These are phyloP conservation scores for Galaxias olidus DNA, from an alignment of 2,797 vertebrate species.

Conservation along the genomic window DNA sequence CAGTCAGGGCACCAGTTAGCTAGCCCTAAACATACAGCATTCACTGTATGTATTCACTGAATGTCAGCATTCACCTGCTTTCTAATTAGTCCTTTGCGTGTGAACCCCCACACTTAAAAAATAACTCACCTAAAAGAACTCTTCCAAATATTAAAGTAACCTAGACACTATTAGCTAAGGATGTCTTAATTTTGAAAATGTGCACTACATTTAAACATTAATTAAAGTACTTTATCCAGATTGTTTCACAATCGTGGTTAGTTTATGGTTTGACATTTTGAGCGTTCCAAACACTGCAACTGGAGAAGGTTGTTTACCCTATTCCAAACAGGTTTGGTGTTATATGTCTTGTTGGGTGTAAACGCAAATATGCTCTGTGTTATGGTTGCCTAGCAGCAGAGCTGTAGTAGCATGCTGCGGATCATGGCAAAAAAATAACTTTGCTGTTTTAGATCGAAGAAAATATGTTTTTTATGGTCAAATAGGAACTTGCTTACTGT, in stretches of 20 bases:
- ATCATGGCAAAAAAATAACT: neutral
- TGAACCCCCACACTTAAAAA: neutral
- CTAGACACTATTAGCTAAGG: too few relatives aligned
- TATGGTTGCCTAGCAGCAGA: constrained; percentile 5
- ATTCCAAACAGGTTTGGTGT: neutral
- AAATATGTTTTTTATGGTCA: neutral
- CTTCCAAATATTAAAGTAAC: too few relatives aligned
- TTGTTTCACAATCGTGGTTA: too few relatives aligned
- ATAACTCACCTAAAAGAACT: too few relatives aligned
- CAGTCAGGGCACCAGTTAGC: neutral
- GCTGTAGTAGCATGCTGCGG: neutral
- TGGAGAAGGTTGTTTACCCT: constrained; percentile 21
- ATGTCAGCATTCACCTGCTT: neutral
- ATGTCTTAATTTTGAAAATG: too few relatives aligned
- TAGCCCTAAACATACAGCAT: neutral
- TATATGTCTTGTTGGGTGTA: constrained; percentile 8
- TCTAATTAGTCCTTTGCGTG: neutral
- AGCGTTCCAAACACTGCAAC: constrained; percentile 15
- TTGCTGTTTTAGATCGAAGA: neutral
- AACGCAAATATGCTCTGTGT: neutral
- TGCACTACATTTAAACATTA: too few relatives aligned
- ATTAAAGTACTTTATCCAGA: too few relatives aligned
- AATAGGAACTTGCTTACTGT: too few relatives aligned
- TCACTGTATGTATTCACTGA: neutral
- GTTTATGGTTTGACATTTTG: neutral